A percentile compares a stretch with the other conserved stretches of the same genome.
Conservation (phyloP, 2,797 vertebrate genomes). For the Psittacula derbiana region DNA sequence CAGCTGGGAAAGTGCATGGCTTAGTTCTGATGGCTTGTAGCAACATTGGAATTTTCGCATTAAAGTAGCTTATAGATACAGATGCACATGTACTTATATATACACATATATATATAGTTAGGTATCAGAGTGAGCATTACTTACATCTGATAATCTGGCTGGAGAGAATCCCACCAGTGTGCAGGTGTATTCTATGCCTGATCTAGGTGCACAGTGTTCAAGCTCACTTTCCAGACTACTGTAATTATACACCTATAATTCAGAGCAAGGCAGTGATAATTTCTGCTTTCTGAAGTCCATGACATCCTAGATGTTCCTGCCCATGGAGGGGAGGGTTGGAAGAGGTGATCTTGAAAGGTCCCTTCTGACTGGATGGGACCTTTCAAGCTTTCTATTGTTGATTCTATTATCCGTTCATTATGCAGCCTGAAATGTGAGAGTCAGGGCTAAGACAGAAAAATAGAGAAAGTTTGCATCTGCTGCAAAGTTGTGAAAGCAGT, state of each 20-base stretch:
- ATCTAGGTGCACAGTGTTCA: not conserved
- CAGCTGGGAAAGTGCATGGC: not conserved
- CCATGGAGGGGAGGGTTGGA: fast-evolving
- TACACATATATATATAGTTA: not conserved
- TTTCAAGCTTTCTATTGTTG: not conserved
- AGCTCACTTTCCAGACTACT: not conserved
- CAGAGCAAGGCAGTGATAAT: not conserved
- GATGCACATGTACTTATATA: too few relatives aligned
- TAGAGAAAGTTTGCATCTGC: not conserved
- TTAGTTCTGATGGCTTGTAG: not conserved
- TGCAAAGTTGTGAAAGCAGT: not conserved
- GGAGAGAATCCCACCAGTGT: not conserved
- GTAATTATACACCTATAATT: not conserved
- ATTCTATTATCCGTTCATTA: not conserved
- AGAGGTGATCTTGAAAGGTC: not conserved
- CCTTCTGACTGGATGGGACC: not conserved
- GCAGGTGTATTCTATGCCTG: not conserved
- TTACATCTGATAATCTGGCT: not conserved
- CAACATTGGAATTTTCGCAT: not conserved
- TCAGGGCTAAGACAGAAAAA: not conserved
- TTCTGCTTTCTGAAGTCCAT: not conserved
- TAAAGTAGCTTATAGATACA: not conserved
- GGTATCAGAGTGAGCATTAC: not conserved
- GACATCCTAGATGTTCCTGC: not conserved
- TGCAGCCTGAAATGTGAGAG: not conserved